These are phyloP conservation scores for Perdita meconis DNA, from an alignment of 2,888 invertebrate genomes.

Conservation along the genomic window DNA sequence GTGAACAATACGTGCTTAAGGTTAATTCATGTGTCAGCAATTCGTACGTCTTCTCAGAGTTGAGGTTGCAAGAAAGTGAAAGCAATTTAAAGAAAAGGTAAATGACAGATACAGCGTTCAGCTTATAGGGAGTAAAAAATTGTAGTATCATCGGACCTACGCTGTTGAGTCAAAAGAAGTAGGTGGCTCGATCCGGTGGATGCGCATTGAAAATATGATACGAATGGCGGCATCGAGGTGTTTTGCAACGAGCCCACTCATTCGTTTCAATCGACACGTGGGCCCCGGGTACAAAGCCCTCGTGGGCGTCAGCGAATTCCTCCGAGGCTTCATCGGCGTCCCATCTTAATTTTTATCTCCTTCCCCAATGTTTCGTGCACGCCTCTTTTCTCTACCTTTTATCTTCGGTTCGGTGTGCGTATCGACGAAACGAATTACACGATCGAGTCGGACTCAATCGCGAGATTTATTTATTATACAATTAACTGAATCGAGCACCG, in stretches of 20 bases:
- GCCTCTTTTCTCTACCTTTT: constrained; percentile 43
- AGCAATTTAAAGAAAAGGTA: too few species aligned
- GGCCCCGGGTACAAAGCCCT: constrained; percentile 60
- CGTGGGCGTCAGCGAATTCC: constrained; percentile 67
- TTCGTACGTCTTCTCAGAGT: too few species aligned
- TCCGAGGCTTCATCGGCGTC: constrained; percentile 52
- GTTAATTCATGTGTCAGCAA: too few species aligned
- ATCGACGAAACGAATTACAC: constrained; percentile 17
- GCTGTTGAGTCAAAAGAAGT: neutral
- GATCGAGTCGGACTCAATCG: constrained; percentile 13
- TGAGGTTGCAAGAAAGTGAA: too few species aligned
- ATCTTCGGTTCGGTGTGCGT: neutral
- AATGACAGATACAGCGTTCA: too few species aligned
- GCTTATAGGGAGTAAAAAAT: too few species aligned
- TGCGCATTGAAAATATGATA: constrained; percentile 35
- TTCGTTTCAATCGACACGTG: constrained; percentile 54
- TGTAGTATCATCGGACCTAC: neutral
- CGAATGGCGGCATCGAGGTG: constrained; percentile 24
- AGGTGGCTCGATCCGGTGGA: neutral
- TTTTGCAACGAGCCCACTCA: constrained; percentile 56
- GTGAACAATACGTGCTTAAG: too few species aligned
- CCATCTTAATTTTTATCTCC: constrained; percentile 59
- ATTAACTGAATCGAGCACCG: constrained; percentile 15
- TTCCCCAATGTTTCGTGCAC: constrained; percentile 38
- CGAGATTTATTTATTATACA: constrained; percentile 38